phyloP scores from a whole-genome alignment of 2,888 invertebrate genomes.

The Biston betularia region DNA sequence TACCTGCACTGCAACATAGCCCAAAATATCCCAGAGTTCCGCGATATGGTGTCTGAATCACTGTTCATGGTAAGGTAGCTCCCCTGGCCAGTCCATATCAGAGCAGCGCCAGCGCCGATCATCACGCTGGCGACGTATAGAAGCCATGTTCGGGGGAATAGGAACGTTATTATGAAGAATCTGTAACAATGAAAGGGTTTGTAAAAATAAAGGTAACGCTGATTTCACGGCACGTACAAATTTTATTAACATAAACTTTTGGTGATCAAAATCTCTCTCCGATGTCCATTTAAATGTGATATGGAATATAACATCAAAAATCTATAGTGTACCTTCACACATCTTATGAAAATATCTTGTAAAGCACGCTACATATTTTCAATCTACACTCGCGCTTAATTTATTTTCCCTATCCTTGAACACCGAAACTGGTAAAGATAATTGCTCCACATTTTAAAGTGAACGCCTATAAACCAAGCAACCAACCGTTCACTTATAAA shows the following conservation, averaged over 20 bases:
- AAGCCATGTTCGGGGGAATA: slow-evolving; percentile 93
- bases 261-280: too few relatives aligned
- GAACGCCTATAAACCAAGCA: slow-evolving; percentile 2
- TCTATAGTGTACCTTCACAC: neutral
- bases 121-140: slow-evolving; percentile 94
- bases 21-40: slow-evolving; percentile 99
- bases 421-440: slow-evolving; percentile 2
- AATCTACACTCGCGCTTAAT: neutral
- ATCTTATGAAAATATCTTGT: neutral
- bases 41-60: slow-evolving; percentile 93
- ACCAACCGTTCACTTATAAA: slow-evolving; percentile 8
- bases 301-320: too few relatives aligned
- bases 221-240: neutral
- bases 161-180: slow-evolving; percentile 95
- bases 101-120: slow-evolving; percentile 96
- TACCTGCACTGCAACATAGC: slow-evolving; percentile 97
- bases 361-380: neutral
- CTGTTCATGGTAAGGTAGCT: slow-evolving; percentile 94
- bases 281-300: too few relatives aligned
- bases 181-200: slow-evolving; percentile 81
- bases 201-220: neutral
- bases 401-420: slow-evolving; percentile 14
- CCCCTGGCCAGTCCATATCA: slow-evolving; percentile 99
- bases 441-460: slow-evolving; percentile 10
- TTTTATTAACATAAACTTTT: too few relatives aligned